A percentile compares a stretch with the other conserved stretches of the same genome.
Conservation (phyloP, 2,888 invertebrate genomes). For the Dolichomitus sp. region DNA sequence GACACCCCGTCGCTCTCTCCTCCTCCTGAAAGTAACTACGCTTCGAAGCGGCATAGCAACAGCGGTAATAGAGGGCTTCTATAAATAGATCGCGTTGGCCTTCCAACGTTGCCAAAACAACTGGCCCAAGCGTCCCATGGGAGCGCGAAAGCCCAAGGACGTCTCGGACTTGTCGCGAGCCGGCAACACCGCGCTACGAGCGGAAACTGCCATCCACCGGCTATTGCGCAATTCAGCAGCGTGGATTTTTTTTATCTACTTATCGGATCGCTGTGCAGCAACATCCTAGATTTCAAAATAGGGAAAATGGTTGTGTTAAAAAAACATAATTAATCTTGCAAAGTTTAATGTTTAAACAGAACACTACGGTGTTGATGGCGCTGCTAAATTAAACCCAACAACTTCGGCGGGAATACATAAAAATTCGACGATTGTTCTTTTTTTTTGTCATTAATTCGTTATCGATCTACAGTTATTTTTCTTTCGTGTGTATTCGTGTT, state of each 20-base stretch:
- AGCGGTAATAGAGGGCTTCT: conserved; percentile 78
- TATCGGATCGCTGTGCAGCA: conserved; percentile 12
- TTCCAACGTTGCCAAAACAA: conserved; percentile 81
- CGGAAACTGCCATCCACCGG: conserved; percentile 39
- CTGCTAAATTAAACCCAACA: not conserved
- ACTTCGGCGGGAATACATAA: not conserved
- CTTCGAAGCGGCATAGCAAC: conserved; percentile 80
- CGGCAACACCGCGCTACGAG: conserved; percentile 75
- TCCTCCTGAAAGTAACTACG: conserved; percentile 62
- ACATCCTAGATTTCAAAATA: conserved; percentile 7
- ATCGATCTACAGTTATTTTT: conserved; percentile 69
- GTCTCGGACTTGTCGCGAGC: conserved; percentile 24
- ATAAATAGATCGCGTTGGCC: conserved; percentile 80
- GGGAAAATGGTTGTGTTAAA: not conserved
- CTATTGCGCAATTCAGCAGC: conserved; percentile 36
- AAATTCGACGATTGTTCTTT: conserved; percentile 21
- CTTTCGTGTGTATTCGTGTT: conserved; percentile 23
- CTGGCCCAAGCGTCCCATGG: conserved; percentile 74
- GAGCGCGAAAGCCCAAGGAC: conserved; percentile 73
- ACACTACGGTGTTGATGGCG: not conserved
- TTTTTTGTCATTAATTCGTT: conserved; percentile 44
- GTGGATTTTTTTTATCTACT: conserved; percentile 31
- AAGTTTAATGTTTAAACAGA: not conserved
- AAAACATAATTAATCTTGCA: not conserved
- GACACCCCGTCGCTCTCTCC: conserved; percentile 58